These are phyloP conservation scores for Brachionus sp. DNA, from an alignment of 1,140 invertebrate species.

Conservation along the genomic window DNA sequence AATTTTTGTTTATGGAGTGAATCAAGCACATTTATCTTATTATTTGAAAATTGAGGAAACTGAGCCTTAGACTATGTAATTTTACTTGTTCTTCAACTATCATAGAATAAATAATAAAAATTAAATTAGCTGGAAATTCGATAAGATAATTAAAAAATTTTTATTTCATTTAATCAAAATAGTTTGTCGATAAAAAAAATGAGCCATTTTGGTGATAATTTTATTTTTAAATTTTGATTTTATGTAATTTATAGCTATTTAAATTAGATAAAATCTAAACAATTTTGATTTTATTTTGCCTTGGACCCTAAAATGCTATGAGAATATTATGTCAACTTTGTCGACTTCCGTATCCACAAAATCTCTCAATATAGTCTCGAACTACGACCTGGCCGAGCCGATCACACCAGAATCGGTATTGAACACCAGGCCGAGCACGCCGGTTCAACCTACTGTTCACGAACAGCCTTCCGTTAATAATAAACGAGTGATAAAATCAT, in stretches of 20 bases:
- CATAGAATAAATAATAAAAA: neutral
- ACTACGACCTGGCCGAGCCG: neutral
- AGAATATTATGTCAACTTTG: neutral
- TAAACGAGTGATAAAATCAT: neutral
- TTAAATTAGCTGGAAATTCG: constrained; percentile 25
- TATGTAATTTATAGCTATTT: neutral
- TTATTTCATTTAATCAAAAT: neutral
- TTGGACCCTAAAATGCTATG: neutral
- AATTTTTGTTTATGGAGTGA: neutral
- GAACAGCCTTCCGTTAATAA: neutral
- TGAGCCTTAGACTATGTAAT: neutral
- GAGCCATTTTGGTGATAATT: neutral
- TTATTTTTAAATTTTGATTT: neutral
- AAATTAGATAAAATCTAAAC: neutral
- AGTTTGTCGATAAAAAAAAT: neutral
- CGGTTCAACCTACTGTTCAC: neutral
- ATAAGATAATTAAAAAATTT: constrained; percentile 29
- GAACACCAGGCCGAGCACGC: neutral
- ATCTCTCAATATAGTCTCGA: neutral
- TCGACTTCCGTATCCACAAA: neutral
- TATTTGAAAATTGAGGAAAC: neutral
- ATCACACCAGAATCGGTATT: neutral
- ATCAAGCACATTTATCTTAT: neutral
- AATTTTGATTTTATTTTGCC: neutral
- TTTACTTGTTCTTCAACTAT: neutral